phyloP scores from a whole-genome alignment of 2,797 vertebrate species.

The Apogon hyalosoma region DNA sequence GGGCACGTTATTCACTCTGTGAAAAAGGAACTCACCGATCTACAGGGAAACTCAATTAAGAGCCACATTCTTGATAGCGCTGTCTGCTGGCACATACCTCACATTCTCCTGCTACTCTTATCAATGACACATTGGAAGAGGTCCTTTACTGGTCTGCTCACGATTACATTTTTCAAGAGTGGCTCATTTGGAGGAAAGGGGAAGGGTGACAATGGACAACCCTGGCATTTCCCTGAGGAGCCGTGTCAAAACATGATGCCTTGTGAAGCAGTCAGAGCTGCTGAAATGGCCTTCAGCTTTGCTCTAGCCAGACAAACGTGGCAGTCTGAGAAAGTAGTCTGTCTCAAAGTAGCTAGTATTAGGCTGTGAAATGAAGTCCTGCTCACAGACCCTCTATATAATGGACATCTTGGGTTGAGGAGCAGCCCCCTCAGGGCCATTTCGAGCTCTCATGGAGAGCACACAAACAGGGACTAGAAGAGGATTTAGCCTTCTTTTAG shows the following conservation, averaged over 20 bases:
- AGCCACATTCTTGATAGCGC: slow-evolving; percentile 47
- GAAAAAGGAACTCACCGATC: slow-evolving; percentile 20
- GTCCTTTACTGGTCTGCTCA: slow-evolving; percentile 47
- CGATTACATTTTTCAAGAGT: slow-evolving; percentile 64
- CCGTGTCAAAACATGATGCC: slow-evolving; percentile 69
- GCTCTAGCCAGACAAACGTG: slow-evolving; percentile 44
- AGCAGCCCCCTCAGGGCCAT: slow-evolving; percentile 67
- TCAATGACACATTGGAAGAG: slow-evolving; percentile 62
- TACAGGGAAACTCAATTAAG: slow-evolving; percentile 65
- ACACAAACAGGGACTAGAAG: slow-evolving; percentile 64
- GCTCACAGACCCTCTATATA: slow-evolving; percentile 71
- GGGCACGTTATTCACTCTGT: slow-evolving; percentile 40
- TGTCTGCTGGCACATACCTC: slow-evolving; percentile 38
- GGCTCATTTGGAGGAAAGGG: slow-evolving; percentile 58
- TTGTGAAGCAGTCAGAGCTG: slow-evolving; percentile 46
- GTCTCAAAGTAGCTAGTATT: slow-evolving; percentile 70
- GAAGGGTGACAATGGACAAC: slow-evolving; percentile 64
- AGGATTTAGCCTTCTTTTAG: slow-evolving; percentile 71
- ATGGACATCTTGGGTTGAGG: slow-evolving; percentile 75
- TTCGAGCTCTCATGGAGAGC: slow-evolving; percentile 67
- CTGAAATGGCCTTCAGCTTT: slow-evolving; percentile 58
- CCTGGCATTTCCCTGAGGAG: slow-evolving; percentile 62
- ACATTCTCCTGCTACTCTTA: slow-evolving; percentile 60
- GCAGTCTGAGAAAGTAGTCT: slow-evolving; percentile 48
- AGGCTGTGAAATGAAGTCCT: slow-evolving; percentile 75